A percentile compares a stretch with the other conserved stretches of the same genome.
These are phyloP conservation scores for Leptinotarsa rubiginosa DNA, from an alignment of 2,888 invertebrate species.

Conservation along the genomic window DNA sequence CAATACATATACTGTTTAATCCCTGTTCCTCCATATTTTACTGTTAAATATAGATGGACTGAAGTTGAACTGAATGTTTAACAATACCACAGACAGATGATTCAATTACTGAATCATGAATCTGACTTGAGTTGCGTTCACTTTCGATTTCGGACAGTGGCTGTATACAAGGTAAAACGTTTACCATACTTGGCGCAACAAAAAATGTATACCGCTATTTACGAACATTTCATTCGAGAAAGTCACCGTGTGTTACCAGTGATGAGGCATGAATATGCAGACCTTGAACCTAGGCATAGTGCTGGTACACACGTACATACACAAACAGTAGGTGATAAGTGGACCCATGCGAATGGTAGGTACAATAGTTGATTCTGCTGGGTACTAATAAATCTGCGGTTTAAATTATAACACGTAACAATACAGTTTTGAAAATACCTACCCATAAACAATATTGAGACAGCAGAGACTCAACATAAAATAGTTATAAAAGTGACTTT, in stretches of 20 bases:
- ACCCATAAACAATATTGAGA: no score
- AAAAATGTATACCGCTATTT: constrained; percentile 1
- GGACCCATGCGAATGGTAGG: background rate
- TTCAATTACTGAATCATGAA: background rate
- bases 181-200: constrained; percentile 5
- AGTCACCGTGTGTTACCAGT: constrained; percentile 17
- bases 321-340: background rate
- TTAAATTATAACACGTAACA: no score
- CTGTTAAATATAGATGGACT: no score
- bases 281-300: constrained; percentile 29
- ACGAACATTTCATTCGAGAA: constrained; percentile 14
- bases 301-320: constrained; percentile 13
- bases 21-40: no score
- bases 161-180: background rate
- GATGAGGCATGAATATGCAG: constrained; percentile 27
- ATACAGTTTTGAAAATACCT: no score
- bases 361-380: background rate
- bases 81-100: no score
- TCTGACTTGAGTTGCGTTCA: background rate
- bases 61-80: no score
- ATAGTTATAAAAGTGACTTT: no score
- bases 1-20: no score
- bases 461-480: no score
- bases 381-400: no score
- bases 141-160: background rate